Evolutionary conservation across 2,113 vertebrate species (phyloP).

Genomic region (Malaclemys terrapin): DNA sequence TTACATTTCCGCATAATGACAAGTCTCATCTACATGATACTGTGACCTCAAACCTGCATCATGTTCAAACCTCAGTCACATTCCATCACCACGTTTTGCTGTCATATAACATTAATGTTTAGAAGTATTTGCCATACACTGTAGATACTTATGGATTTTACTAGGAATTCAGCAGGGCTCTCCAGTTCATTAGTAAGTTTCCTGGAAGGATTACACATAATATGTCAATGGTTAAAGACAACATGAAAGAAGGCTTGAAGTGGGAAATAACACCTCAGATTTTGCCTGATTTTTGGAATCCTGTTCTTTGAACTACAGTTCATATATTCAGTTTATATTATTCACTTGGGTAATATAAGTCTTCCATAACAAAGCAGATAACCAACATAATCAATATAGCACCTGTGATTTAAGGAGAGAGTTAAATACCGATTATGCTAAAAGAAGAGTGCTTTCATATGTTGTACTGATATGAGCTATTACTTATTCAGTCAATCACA

Average conservation of each 20-base stretch:
- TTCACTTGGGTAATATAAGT: neutral
- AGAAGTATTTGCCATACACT: neutral
- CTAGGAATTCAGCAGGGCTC: neutral
- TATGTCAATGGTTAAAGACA: neutral
- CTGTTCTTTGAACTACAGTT: neutral
- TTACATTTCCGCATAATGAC: constrained; percentile 33
- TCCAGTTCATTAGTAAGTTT: neutral
- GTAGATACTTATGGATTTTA: neutral
- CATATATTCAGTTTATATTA: neutral
- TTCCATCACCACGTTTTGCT: neutral
- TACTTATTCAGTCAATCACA: neutral
- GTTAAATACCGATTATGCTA: neutral
- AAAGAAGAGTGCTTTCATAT: neutral
- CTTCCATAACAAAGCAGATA: neutral
- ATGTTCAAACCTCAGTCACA: neutral
- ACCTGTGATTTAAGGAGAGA: neutral
- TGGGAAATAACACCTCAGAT: neutral
- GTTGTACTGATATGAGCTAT: neutral
- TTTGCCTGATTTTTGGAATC: neutral
- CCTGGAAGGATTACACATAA: neutral
- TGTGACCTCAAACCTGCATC: constrained; percentile 14
- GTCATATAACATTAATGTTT: neutral
- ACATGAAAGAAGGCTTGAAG: neutral
- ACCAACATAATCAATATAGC: neutral
- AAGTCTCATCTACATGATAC: constrained; percentile 15